phyloP scores from a whole-genome alignment of 2,888 invertebrate genomes.

The Alloscopus bannaensis region DNA sequence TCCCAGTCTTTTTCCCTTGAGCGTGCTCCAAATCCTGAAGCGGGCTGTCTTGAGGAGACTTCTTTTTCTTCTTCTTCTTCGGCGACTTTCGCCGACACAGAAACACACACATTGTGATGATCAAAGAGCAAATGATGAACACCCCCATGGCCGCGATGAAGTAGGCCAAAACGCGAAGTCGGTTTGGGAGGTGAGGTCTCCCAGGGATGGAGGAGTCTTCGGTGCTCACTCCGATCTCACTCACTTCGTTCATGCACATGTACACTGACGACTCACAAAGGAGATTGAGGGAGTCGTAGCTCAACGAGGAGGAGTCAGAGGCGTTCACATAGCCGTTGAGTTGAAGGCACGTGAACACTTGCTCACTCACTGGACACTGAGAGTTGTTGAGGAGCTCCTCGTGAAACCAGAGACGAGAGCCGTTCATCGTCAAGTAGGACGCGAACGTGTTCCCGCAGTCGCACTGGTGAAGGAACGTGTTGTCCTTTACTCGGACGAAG shows the following conservation, averaged over 20 bases:
- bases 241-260: constrained; percentile 68
- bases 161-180: constrained; percentile 68
- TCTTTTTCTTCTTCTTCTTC: constrained; percentile 38
- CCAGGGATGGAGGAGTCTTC: constrained; percentile 51
- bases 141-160: constrained; percentile 70
- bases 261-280: constrained; percentile 64
- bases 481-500: constrained; percentile 62
- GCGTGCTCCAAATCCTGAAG: constrained; percentile 54
- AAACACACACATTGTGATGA: constrained; percentile 70
- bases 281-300: constrained; percentile 43
- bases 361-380: constrained; percentile 65
- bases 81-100: constrained; percentile 58
- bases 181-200: constrained; percentile 65
- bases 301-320: constrained; percentile 41
- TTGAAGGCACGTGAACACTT: constrained; percentile 62
- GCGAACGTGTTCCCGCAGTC: constrained; percentile 62
- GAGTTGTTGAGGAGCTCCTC: constrained; percentile 69
- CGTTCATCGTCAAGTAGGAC: constrained; percentile 59
- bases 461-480: constrained; percentile 67
- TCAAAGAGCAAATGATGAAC: constrained; percentile 68
- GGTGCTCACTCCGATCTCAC: constrained; percentile 47
- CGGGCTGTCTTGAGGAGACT: constrained; percentile 33
- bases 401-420: constrained; percentile 68
- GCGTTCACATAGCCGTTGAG: constrained; percentile 40
- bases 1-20: constrained; percentile 60